A percentile compares a stretch with the other conserved stretches of the same genome.
These are phyloP conservation scores for Heteropelma amictum DNA, from an alignment of 2,888 invertebrate species.

Conservation along the genomic window DNA sequence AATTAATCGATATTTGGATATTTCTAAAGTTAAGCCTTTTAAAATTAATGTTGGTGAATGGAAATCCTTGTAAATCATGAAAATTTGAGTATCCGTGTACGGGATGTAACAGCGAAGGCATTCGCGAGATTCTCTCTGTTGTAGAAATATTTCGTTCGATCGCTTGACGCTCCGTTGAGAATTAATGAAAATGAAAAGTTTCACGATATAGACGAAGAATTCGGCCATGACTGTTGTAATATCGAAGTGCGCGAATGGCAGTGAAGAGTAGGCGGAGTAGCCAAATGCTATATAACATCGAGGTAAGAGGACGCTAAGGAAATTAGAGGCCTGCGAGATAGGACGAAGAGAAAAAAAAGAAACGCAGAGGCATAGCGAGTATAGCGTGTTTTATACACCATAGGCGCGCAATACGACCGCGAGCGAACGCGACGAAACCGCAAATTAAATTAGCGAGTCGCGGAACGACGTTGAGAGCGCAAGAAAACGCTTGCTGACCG, in stretches of 20 bases:
- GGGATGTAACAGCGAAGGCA: background rate
- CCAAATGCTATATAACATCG: constrained; percentile 35
- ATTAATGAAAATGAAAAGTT: constrained; percentile 27
- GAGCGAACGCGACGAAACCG: constrained; percentile 74
- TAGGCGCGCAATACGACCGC: constrained; percentile 56
- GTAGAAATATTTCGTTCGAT: constrained; percentile 39
- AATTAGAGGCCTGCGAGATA: constrained; percentile 42
- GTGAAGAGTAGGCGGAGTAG: constrained; percentile 55
- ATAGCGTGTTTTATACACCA: constrained; percentile 45
- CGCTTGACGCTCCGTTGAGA: background rate
- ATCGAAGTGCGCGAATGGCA: constrained; percentile 19
- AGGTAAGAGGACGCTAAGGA: constrained; percentile 51
- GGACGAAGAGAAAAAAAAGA: background rate
- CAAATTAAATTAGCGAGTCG: constrained; percentile 76
- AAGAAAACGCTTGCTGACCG: constrained; percentile 75
- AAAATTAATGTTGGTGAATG: background rate
- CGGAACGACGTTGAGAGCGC: constrained; percentile 68
- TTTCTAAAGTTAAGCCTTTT: too few species aligned
- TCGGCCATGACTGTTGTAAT: too few species aligned
- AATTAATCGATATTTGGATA: too few species aligned
- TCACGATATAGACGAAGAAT: too few species aligned
- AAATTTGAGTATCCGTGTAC: background rate
- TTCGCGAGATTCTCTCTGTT: background rate
- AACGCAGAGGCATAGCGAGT: constrained; percentile 20
- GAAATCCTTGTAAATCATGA: constrained; percentile 10